phyloP scores from a whole-genome alignment of 2,888 invertebrate genomes.

The Muscina levida region DNA sequence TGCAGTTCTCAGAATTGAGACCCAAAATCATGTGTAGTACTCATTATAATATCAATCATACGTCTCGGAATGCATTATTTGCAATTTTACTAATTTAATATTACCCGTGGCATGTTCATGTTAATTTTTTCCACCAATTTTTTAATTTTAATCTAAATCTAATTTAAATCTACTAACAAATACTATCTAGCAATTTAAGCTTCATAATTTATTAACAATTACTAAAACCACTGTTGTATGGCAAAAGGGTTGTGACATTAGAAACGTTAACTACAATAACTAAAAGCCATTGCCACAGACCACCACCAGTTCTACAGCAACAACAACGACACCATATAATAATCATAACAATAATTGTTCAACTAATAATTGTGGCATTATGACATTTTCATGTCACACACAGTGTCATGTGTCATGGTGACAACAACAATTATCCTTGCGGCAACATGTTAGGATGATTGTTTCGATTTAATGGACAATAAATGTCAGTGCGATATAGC shows the following conservation, averaged over 20 bases:
- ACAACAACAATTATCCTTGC: slow-evolving; percentile 49
- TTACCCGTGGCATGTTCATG: too few species aligned
- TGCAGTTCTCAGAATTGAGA: too few species aligned
- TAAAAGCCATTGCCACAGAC: background rate
- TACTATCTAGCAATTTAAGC: slow-evolving; percentile 2
- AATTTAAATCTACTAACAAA: too few species aligned
- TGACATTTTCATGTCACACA: slow-evolving; percentile 56
- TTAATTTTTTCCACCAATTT: too few species aligned
- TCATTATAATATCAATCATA: too few species aligned
- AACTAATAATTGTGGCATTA: slow-evolving; percentile 20
- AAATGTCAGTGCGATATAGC: slow-evolving; percentile 31
- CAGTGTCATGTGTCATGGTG: slow-evolving; percentile 26
- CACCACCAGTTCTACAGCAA: background rate
- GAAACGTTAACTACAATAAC: background rate
- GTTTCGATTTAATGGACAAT: slow-evolving; percentile 47
- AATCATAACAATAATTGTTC: slow-evolving; percentile 34
- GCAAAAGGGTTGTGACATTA: too few species aligned
- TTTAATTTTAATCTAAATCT: too few species aligned
- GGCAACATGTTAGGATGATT: slow-evolving; percentile 36
- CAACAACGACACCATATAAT: background rate
- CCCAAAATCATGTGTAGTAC: too few species aligned
- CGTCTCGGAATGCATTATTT: too few species aligned
- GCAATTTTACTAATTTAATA: too few species aligned
- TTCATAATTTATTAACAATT: slow-evolving; percentile 3
- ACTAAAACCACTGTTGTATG: background rate